These are phyloP conservation scores for Netelia fuscicornis DNA, from an alignment of 2,888 invertebrate genomes.

Conservation along the genomic window DNA sequence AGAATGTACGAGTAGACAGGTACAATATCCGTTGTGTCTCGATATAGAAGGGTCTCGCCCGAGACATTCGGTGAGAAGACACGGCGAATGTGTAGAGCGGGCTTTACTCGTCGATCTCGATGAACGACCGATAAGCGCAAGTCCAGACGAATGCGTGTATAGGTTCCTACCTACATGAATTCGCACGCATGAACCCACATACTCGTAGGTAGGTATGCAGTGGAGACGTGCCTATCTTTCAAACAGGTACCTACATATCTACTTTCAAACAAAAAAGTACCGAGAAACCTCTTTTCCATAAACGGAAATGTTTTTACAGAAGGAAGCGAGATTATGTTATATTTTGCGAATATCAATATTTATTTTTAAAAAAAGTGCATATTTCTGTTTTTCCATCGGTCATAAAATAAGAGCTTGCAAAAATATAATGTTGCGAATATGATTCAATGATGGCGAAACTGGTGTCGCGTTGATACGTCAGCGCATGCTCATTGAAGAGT, in stretches of 20 bases:
- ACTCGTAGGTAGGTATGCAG: too few species aligned
- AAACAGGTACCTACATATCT: neutral
- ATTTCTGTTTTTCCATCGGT: slow-evolving; percentile 20
- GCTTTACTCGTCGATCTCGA: too few species aligned
- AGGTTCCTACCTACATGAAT: too few species aligned
- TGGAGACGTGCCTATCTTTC: neutral
- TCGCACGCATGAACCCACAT: too few species aligned
- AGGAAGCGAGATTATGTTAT: neutral
- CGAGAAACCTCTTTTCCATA: neutral
- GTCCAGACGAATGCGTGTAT: too few species aligned
- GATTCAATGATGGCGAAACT: slow-evolving; percentile 72
- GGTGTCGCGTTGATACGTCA: slow-evolving; percentile 70
- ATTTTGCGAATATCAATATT: neutral
- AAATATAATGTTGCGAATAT: slow-evolving; percentile 67
- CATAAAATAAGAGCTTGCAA: slow-evolving; percentile 3
- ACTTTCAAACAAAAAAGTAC: neutral
- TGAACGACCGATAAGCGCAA: too few species aligned
- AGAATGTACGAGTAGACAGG: too few species aligned
- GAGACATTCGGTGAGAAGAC: too few species aligned
- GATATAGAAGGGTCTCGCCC: too few species aligned
- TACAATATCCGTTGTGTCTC: too few species aligned
- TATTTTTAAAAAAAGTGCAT: neutral
- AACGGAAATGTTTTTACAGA: neutral
- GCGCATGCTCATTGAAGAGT: slow-evolving; percentile 56
- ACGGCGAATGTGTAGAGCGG: too few species aligned